Evolutionary conservation across 92 coral and sea anemone species (phyloP).

Genomic region (Phenganax subtilis): DNA sequence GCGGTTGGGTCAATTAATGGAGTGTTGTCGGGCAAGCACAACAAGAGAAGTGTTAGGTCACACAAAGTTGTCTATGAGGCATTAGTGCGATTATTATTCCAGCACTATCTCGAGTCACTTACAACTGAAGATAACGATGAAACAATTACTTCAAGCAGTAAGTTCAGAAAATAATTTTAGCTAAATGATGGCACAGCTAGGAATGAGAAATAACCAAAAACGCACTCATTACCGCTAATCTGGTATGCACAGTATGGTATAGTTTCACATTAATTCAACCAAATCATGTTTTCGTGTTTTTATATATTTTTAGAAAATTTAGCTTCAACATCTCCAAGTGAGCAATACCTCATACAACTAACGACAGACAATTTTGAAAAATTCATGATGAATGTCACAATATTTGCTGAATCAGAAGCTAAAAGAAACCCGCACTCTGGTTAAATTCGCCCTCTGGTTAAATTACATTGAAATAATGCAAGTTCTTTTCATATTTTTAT

Average conservation of each 20-base stretch:
- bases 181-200: neutral
- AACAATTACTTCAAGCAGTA: neutral
- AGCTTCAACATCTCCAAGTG: too few species aligned
- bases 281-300: too few species aligned
- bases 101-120: neutral
- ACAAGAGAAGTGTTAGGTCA: constrained; percentile 54
- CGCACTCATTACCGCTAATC: too few species aligned
- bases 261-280: too few species aligned
- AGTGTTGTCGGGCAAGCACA: constrained; percentile 46
- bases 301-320: too few species aligned
- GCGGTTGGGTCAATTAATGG: constrained; percentile 56
- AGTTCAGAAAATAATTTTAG: neutral
- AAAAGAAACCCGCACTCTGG: neutral
- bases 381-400: neutral
- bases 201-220: too few species aligned
- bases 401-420: neutral
- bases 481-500: neutral
- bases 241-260: too few species aligned
- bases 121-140: neutral
- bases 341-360: too few species aligned
- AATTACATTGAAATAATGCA: constrained; percentile 47
- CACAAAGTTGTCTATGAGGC: constrained; percentile 41
- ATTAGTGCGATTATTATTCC: neutral
- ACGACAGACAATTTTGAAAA: neutral
- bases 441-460: constrained; percentile 37